Evolutionary conservation across 2,797 vertebrate genomes (phyloP).

Genomic region (Diplodus sargus): DNA sequence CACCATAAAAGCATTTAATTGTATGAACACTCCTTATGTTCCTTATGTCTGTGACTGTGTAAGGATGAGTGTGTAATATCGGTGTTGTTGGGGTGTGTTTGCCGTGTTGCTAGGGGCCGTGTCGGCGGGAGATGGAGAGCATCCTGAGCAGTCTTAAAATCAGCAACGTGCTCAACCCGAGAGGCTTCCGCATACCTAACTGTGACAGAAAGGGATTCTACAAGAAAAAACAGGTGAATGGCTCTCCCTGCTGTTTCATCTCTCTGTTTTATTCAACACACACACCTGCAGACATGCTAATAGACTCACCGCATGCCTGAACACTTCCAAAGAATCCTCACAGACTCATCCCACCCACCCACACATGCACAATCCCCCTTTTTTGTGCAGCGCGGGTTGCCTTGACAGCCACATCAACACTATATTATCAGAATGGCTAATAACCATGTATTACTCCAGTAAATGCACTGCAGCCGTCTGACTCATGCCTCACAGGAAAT

Average conservation of each 20-base stretch:
- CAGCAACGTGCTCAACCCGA: conserved; percentile 91
- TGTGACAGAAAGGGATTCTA: conserved; percentile 98
- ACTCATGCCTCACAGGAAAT: conserved; percentile 80
- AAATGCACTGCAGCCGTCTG: conserved; percentile 81
- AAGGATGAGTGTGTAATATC: conserved; percentile 32
- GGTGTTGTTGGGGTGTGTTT: conserved; percentile 45
- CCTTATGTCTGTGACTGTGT: conserved; percentile 27
- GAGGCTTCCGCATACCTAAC: conserved; percentile 95
- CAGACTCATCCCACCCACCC: conserved; percentile 72
- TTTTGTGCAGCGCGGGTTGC: conserved; percentile 65
- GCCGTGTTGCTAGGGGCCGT: conserved; percentile 88
- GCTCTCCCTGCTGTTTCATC: conserved; percentile 57
- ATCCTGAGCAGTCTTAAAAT: conserved; percentile 93
- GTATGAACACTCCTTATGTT: conserved; percentile 14
- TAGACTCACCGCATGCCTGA: conserved; percentile 74
- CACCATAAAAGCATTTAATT: conserved; percentile 2
- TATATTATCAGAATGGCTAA: conserved; percentile 83
- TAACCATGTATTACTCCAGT: conserved; percentile 79
- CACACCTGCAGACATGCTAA: conserved; percentile 66
- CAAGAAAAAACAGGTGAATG: conserved; percentile 97
- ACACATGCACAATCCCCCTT: conserved; percentile 53
- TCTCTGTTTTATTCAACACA: conserved; percentile 32
- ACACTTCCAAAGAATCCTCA: conserved; percentile 77
- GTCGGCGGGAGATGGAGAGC: conserved; percentile 95
- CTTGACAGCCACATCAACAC: conserved; percentile 81